These are phyloP conservation scores for Caranx melampygus DNA, from an alignment of 2,113 vertebrate species.

Conservation along the genomic window DNA sequence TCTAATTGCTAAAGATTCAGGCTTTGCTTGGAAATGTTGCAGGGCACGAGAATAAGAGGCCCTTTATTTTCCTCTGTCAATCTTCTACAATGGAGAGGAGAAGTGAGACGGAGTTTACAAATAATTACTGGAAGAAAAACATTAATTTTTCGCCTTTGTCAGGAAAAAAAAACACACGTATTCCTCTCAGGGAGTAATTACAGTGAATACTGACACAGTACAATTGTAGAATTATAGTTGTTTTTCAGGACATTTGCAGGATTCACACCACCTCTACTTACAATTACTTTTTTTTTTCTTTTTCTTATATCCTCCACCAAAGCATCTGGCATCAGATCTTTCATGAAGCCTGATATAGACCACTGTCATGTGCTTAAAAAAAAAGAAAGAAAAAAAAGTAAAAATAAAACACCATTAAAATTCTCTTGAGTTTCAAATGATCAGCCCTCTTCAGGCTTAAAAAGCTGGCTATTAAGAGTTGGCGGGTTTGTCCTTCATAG, in stretches of 20 bases:
- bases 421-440: neutral
- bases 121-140: conserved; percentile 71
- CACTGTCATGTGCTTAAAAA: neutral
- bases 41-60: conserved; percentile 42
- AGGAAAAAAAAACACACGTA: conserved; percentile 21
- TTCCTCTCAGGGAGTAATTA: conserved; percentile 76
- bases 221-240: conserved; percentile 13
- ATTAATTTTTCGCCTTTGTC: conserved; percentile 23
- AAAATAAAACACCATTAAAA: neutral
- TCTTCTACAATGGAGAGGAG: conserved; percentile 51
- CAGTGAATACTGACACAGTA: conserved; percentile 33
- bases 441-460: neutral
- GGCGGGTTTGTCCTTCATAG: neutral
- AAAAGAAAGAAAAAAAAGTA: neutral
- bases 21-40: conserved; percentile 48
- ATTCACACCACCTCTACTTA: conserved; percentile 1
- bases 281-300: neutral
- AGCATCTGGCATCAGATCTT: neutral
- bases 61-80: conserved; percentile 70
- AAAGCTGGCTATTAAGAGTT: neutral
- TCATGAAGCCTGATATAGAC: neutral
- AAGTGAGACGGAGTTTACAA: conserved; percentile 56
- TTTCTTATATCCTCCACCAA: neutral
- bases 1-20: conserved; percentile 69
- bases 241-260: conserved; percentile 32